phyloP scores from a whole-genome alignment of 2,113 vertebrate species.

The Pogonocichla stellata region DNA sequence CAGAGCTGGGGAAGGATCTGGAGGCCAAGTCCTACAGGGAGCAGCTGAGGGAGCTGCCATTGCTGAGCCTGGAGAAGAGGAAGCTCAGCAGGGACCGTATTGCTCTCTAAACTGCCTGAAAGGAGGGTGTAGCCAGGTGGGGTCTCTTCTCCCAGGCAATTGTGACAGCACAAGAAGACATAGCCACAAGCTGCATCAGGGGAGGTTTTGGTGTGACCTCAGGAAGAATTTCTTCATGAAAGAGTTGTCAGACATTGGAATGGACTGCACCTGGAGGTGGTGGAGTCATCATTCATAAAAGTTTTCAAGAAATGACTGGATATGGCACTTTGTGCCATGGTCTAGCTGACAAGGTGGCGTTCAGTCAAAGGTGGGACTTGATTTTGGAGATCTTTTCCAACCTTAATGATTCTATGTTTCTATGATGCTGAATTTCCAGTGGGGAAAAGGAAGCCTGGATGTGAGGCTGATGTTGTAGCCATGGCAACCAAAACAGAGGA shows the following conservation, averaged over 20 bases:
- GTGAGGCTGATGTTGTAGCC: constrained; percentile 27
- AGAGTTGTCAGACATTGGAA: not conserved
- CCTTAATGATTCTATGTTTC: not conserved
- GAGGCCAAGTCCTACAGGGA: not conserved
- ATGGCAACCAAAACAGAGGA: constrained; percentile 32
- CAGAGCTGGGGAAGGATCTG: not conserved
- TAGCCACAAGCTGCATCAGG: not conserved
- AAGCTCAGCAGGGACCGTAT: not conserved
- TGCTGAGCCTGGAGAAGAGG: not conserved
- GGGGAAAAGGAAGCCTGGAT: constrained; percentile 23
- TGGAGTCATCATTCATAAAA: not conserved
- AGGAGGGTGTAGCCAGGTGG: not conserved
- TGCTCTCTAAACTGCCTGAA: not conserved
- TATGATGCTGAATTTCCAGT: not conserved
- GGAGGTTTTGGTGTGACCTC: not conserved
- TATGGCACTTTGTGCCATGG: not conserved
- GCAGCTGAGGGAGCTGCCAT: not conserved
- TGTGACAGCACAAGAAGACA: not conserved
- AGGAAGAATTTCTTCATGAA: not conserved
- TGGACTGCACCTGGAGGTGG: not conserved
- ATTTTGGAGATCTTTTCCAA: not conserved
- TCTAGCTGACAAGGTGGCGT: not conserved
- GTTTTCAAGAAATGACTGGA: not conserved
- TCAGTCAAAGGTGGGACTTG: not conserved
- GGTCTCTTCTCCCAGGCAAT: not conserved